These are phyloP conservation scores for Ceratitis capitata DNA, from an alignment of 1,140 invertebrate species.

Conservation along the genomic window DNA sequence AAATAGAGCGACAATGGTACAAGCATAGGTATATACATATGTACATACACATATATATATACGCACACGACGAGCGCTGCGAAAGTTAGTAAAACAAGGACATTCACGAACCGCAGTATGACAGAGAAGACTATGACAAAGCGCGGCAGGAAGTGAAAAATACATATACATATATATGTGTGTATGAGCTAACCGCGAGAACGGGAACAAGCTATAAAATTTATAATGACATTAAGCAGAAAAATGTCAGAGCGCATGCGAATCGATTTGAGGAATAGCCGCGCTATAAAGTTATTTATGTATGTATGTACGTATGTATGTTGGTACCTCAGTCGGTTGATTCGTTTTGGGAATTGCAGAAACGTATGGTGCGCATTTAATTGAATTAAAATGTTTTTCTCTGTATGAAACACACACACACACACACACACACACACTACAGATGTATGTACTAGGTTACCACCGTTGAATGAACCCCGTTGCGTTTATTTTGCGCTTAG, in stretches of 20 bases:
- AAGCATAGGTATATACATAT: background rate
- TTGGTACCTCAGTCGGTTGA: background rate
- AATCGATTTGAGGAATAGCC: conserved; percentile 29
- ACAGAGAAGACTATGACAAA: conserved; percentile 22
- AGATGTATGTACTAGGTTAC: background rate
- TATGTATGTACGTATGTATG: background rate
- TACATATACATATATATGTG: background rate
- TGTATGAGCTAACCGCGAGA: background rate
- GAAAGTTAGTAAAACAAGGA: background rate
- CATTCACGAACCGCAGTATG: background rate
- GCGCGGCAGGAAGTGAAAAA: background rate
- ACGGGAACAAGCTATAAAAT: background rate
- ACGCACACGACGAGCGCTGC: no score
- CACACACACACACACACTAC: no score
- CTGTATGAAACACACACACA: no score
- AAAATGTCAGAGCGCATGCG: conserved; percentile 34
- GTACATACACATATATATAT: no score
- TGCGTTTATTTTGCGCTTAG: background rate
- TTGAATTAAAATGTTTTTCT: conserved; percentile 61
- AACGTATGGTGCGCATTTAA: conserved; percentile 60
- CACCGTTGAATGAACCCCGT: background rate
- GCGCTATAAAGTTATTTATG: background rate
- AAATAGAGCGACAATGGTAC: background rate
- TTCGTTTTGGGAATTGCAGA: conserved; percentile 3
- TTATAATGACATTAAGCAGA: conserved; percentile 37